phyloP scores from a whole-genome alignment of 1,140 invertebrate species.

The Cydia strobilella region DNA sequence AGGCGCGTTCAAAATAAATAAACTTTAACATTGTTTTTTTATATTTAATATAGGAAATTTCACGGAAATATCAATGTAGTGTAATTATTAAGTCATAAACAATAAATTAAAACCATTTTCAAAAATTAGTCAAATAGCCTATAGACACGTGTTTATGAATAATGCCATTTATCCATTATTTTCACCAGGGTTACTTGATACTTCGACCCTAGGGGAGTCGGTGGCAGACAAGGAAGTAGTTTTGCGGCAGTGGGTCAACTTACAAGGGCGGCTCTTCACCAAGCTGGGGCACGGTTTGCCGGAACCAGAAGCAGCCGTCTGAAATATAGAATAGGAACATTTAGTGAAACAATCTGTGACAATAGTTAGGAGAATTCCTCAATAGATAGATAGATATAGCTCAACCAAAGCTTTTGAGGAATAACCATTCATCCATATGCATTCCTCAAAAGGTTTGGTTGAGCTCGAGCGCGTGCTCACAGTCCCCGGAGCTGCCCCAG shows the following conservation, averaged over 20 bases:
- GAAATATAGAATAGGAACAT: constrained; percentile 34
- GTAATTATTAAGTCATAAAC: no score
- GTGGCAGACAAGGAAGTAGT: not conserved
- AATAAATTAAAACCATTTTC: no score
- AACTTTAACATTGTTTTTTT: no score
- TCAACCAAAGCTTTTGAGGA: no score
- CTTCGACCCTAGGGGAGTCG: not conserved
- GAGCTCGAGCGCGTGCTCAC: constrained; percentile 62
- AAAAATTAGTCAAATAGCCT: no score
- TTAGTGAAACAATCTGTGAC: not conserved
- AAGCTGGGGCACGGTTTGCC: constrained; percentile 34
- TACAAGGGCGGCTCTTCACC: constrained; percentile 39
- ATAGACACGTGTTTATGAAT: no score
- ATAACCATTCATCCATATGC: no score
- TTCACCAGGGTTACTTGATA: not conserved
- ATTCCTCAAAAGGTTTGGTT: constrained; percentile 39
- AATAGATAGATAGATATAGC: no score
- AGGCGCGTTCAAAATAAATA: no score
- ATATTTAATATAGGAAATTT: no score
- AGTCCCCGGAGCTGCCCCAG: constrained; percentile 68
- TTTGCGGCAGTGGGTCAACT: constrained; percentile 37
- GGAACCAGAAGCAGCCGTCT: constrained; percentile 38
- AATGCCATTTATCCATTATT: not conserved
- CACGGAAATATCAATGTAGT: no score
- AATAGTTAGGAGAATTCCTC: no score